These are phyloP conservation scores for Gastrophryne carolinensis DNA, from an alignment of 2,797 vertebrate genomes.

Conservation along the genomic window DNA sequence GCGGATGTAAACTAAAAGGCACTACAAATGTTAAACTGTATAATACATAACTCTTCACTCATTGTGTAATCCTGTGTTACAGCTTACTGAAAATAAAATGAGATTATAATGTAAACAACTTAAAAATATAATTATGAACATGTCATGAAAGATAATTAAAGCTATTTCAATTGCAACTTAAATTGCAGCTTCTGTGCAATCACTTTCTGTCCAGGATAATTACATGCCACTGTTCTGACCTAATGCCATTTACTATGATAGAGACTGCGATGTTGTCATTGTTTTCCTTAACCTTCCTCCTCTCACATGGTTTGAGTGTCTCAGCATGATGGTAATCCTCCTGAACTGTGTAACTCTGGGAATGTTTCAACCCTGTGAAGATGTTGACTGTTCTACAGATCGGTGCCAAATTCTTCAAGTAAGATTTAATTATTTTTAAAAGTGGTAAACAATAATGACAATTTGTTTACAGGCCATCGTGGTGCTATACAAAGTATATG, in stretches of 20 bases:
- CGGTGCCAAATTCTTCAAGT: conserved; percentile 97
- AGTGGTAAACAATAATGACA: neutral
- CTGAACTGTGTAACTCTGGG: conserved; percentile 96
- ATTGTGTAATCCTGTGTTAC: no score
- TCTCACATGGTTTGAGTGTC: conserved; percentile 91
- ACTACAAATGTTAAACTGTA: no score
- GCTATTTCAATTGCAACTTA: no score
- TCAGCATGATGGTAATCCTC: conserved; percentile 98
- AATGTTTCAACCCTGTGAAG: conserved; percentile 98
- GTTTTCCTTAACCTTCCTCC: conserved; percentile 66
- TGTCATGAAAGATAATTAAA: no score
- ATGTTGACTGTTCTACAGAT: conserved; percentile 95
- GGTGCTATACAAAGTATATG: no score
- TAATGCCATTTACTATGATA: neutral
- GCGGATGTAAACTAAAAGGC: no score
- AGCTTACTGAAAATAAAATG: neutral
- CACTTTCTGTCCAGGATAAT: neutral
- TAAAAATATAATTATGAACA: neutral
- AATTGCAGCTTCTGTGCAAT: no score
- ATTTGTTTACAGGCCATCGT: no score
- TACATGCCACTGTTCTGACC: neutral
- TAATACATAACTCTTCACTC: no score
- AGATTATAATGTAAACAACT: neutral
- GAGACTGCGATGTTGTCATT: neutral
- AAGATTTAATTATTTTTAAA: conserved; percentile 49